phyloP scores from a whole-genome alignment of 2,113 vertebrate genomes.

The Tympanuchus pallidicinctus region DNA sequence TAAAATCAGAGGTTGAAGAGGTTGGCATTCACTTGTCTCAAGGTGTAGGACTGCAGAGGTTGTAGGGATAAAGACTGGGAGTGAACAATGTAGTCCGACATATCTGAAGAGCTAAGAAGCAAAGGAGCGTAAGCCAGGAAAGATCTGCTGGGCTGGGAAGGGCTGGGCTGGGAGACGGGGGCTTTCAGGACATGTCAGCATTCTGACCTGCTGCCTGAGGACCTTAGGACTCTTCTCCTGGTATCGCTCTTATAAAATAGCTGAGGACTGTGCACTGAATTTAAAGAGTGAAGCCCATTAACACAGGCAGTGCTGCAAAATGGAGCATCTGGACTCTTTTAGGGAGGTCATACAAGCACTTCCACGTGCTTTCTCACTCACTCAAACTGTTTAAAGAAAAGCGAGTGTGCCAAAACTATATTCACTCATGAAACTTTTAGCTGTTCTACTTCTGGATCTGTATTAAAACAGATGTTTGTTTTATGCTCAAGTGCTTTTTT shows the following conservation, averaged over 20 bases:
- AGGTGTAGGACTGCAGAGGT: background rate
- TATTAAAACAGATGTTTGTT: background rate
- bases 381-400: background rate
- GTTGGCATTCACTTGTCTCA: background rate
- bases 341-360: background rate
- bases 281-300: background rate
- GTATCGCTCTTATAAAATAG: background rate
- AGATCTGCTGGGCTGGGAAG: background rate
- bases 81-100: background rate
- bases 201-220: background rate
- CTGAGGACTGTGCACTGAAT: background rate
- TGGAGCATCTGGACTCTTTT: background rate
- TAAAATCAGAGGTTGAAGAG: background rate
- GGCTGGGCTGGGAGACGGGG: background rate
- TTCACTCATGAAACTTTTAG: background rate
- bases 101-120: background rate
- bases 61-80: background rate
- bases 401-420: background rate
- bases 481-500: background rate
- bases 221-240: background rate
- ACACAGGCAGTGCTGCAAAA: background rate
- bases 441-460: background rate
- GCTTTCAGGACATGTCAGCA: background rate
- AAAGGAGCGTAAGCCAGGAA: background rate
- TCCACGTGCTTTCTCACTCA: background rate